phyloP scores from a whole-genome alignment of 2,797 vertebrate genomes.

The Cuculus canorus region DNA sequence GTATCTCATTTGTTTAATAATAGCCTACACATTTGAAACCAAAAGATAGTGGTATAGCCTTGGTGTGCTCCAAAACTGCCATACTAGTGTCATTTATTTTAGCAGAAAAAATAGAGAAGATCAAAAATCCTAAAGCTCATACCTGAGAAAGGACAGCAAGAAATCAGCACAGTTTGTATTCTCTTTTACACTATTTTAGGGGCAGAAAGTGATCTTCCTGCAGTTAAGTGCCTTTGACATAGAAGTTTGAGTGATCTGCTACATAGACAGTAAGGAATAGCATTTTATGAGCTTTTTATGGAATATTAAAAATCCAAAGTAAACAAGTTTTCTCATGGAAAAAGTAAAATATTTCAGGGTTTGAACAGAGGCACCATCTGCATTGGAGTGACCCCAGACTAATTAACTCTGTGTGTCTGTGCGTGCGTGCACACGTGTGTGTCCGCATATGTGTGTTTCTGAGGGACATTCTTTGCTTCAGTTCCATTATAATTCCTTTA shows the following conservation, averaged over 20 bases:
- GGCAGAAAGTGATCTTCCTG: neutral
- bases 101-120: neutral
- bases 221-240: slow-evolving; percentile 22
- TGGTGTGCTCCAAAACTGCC: neutral
- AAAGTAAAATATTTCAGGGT: slow-evolving; percentile 4
- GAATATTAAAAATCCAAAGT: slow-evolving; percentile 17
- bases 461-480: slow-evolving; percentile 47
- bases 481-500: slow-evolving; percentile 68
- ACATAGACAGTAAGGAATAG: neutral
- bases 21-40: neutral
- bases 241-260: slow-evolving; percentile 4
- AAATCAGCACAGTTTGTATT: neutral
- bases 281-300: slow-evolving; percentile 19
- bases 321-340: slow-evolving; percentile 14
- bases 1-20: slow-evolving; percentile 49
- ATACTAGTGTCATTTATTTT: neutral
- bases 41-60: neutral
- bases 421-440: too few species aligned
- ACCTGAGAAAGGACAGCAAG: neutral
- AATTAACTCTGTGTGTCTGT: neutral
- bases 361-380: slow-evolving; percentile 33
- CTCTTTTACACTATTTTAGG: neutral
- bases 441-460: neutral
- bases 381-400: neutral
- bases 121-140: neutral